Base-by-base conservation (phyloP, 1,140 invertebrate species). In the Lerema accius region DNA sequence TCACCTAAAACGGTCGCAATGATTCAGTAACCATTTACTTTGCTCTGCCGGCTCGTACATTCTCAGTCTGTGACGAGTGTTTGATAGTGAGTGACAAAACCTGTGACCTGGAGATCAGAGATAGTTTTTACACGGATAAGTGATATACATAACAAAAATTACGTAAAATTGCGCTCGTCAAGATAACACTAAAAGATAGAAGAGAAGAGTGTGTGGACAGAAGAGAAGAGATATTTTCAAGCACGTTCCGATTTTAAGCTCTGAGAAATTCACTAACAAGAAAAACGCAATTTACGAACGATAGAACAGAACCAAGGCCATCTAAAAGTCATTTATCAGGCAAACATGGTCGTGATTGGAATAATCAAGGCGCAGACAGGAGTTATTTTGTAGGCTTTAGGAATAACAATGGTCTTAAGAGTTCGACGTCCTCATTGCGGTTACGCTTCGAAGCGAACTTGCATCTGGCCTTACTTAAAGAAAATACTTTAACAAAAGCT, bases 331-430 rank as follows among this genome's bases (percentile, higher is more conserved):
- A 73, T 80, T 78, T 85, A 77, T 78, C 73, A 77, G 79, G 74
- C 71, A 65, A 75, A 65, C 61, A 73, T 48, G 32, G 11, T 53
- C 80, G 86, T 88, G 88, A 78, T 73, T 63, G 56, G 84, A 83
- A 90, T 89, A 82, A 67, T 65, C 55, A 82, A 80, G 53, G 71
- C 51, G 67, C 64, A 71, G 64, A 71, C 70, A 75, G 76, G 73
- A 80, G 72, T 79, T 79, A 73, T 73, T 78, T 78, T 51, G 71
- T 79, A 80, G 82, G 80, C 76, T 85, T 84, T 81, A 72, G 80
- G 81, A 83, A 84, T 86, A 86, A 79, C 74, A 84, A 86, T 88
- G 78, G 65, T 67, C 11, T 17, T 23, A 64, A 67, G 72, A 85
- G 88, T 87, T 90, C 86, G 80, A 76, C 76, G 80, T 78, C 84